These are phyloP conservation scores for Gryllus longicercus DNA, from an alignment of 2,888 invertebrate species.

Conservation along the genomic window DNA sequence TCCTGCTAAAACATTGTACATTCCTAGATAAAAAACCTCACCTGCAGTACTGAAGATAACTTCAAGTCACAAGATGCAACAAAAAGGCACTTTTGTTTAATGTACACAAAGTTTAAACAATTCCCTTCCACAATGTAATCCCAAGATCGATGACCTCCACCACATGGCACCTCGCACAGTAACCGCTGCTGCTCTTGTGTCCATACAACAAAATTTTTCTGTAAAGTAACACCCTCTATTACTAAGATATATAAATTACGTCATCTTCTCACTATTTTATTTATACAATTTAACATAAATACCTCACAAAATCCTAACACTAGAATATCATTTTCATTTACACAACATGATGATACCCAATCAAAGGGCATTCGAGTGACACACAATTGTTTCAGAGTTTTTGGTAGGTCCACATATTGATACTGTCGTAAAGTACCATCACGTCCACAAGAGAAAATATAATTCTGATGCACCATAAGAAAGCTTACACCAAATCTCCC, in stretches of 20 bases:
- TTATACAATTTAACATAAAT: conserved; percentile 22
- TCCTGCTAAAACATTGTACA: too few relatives aligned
- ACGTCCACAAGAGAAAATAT: conserved; percentile 60
- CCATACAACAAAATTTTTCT: conserved; percentile 59
- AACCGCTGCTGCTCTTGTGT: conserved; percentile 54
- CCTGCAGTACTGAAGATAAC: conserved; percentile 33
- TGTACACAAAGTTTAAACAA: conserved; percentile 25
- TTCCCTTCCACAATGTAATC: conserved; percentile 53
- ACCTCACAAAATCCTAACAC: conserved; percentile 50
- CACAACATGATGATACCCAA: conserved; percentile 61
- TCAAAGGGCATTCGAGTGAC: conserved; percentile 60
- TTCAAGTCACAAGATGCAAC: conserved; percentile 25
- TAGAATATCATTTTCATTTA: conserved; percentile 39
- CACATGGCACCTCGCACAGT: conserved; percentile 67
- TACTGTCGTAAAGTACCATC: conserved; percentile 69
- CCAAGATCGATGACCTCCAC: conserved; percentile 87
- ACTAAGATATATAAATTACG: not conserved
- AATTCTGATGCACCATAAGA: conserved; percentile 51
- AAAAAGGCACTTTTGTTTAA: conserved; percentile 31
- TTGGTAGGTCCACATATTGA: conserved; percentile 35
- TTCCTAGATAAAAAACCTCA: not conserved
- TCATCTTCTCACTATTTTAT: not conserved
- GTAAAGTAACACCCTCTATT: not conserved
- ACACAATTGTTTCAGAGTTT: conserved; percentile 41
- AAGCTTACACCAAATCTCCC: conserved; percentile 69